Base-by-base conservation (phyloP, 2,888 invertebrate species). In the Rhorus exstirpatorius region DNA sequence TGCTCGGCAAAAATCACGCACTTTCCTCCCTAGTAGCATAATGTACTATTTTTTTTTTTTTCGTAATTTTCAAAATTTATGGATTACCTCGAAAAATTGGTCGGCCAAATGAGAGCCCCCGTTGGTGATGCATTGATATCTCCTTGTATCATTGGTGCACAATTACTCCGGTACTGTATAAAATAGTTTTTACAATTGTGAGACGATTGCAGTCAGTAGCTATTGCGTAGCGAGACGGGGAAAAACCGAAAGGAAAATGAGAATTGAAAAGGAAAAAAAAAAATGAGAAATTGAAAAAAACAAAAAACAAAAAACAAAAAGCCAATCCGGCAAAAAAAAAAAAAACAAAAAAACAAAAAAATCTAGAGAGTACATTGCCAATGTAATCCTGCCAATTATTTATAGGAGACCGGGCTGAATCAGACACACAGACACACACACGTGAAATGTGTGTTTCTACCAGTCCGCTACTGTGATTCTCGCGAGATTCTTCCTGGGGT, bases 341-440 rank as follows among this genome's bases (percentile, higher is more conserved):
- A 60, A 71, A 82, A 81, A 67, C 83, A 83, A 76, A 82, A 81
- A 75, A 84, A 81, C 81, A 68, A 82, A 78, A 83, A 85, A 87
- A 84, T 88, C 86, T 86, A 85, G 85, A 84, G 87, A 88, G 87
- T 84, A 89, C 84, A 88, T 89, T 89, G 88, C 90, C 89, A 90
- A 92, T 90, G 90, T 92, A 92, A 92, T 91, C 88, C 87, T 92
- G 90, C 89, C 91, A 91, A 89, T 93, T 93, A 92, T 93, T 93
- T 93, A 91, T 93, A 93, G 92, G 92, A 91, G 91, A 91, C 90
- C 91, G 91, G 91, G 92, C 92, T 92, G 92, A 92, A 87, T 90
- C 31, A 88, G 88, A 88, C 86, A 76, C 70, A 87, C 80, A 75
- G 74, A 84, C 79, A 80, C 79, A 82, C 89, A 87, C 90, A 88